Evolutionary conservation across 2,113 vertebrate species (phyloP), one percentile per base, ranked within the genome.

Genomic region (Dasyurus viverrinus): DNA sequence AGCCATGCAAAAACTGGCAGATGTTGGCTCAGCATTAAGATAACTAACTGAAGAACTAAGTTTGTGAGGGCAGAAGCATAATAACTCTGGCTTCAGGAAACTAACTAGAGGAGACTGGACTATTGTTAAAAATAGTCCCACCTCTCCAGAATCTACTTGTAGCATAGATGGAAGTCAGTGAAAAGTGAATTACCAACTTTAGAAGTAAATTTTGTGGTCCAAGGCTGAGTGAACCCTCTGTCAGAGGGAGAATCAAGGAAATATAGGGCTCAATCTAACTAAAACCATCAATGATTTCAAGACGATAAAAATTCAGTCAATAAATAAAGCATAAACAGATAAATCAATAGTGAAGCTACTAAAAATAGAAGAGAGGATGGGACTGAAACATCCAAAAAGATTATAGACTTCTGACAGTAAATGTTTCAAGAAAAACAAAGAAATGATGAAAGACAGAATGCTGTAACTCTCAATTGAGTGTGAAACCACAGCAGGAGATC

Each of bases 181-280:
- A 23, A 84, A 42, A 42, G 68, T 84, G 23, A 84, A 42, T 42
- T 22, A 8, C 2, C 16, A 42, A n/a, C 22, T 84, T 84, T 84
- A 2, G 36, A 84, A 42, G 9, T 84, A 84, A 42, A 16, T 42
- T 4, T 84, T 84, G 14, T 42, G 36, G 36, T 84, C 68, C 22
- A 76, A 4, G 3, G 3, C 36, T n/a, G 0, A n/a, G 60, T 14
- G n/a, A 19, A n/a, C 5, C 16, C 0, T 84, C 19, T 6, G 22
- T 84, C 68, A 84, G 42, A 54, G 19, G 23, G 54, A 54, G 54
- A 54, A 54, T 16, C 54, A 54, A 54, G 54, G 54, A 54, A 54
- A 54, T 54, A 0, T 54, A 52, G 50, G 19, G 54, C 19, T 54
- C 19, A 23, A 54, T 23, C 19, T 54, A 23, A 54, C 54, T 54